Evolutionary conservation across 2,797 vertebrate species (phyloP), one percentile per base, ranked within the genome.

Genomic region (Falco cherrug): DNA sequence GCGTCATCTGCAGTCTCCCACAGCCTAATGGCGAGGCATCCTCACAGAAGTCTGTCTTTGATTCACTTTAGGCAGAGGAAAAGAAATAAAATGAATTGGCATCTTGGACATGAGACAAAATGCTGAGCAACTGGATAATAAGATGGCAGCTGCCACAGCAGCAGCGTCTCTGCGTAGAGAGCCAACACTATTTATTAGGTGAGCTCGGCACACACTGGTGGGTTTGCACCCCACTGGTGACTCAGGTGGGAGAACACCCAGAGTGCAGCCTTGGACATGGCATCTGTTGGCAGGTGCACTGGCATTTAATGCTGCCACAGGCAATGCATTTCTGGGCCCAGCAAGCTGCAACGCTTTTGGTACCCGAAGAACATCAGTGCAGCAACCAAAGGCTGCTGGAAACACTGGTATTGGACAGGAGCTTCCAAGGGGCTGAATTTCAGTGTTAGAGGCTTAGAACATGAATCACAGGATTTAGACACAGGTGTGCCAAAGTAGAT

Each of bases 151-250:
- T 68, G 48, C 39, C 7, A 1, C 3, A 1, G 54, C 50, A 84
- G 50, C 26, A 16, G 20, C 9, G 17, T 22, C 59, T 83, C 17
- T 43, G 53, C 75, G 21, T 21, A 73, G 75, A 41, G 24, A 26
- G 20, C 15, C 4, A 1, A 8, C 2, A 0, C 7, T 29, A 15
- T 33, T 51, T 59, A 50, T 22, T 13, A 78, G 37, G 37, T 10
- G 39, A 45, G 35, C 41, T 77, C 4, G 0, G 56, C 0, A 2
- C 1, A 0, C 22, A 12, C 0, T 0, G 17, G 6, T n/a, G 37
- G 14, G 35, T 76, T 71, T 41, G 29, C 54, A 68, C 7, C 33
- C 45, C 0, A 0, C 9, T 22, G 50, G 50, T 0, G 2, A 53
- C 19, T 41, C 11, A 1, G 25, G 25, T 1, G 1, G 50, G 35